phyloP scores from a whole-genome alignment of 2,797 vertebrate genomes.

The Pipistrellus kuhlii region DNA sequence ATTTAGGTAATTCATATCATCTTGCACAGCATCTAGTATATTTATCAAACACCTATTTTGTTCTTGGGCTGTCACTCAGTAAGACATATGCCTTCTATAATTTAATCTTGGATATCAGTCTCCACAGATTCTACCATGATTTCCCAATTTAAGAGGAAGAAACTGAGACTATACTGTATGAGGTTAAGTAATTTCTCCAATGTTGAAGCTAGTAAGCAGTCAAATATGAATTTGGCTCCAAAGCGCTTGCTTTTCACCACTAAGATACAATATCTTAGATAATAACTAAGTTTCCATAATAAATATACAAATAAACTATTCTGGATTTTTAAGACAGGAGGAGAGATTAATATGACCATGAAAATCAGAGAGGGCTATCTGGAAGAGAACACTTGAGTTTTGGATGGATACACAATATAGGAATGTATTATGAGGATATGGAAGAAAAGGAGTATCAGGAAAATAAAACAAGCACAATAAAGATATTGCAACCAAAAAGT shows the following conservation, averaged over 20 bases:
- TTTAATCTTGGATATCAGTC: not conserved
- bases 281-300: not conserved
- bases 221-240: not conserved
- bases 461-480: not conserved
- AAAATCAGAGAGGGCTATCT: not conserved
- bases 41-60: slow-evolving; percentile 13
- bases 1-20: not conserved
- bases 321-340: not conserved
- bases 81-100: not conserved
- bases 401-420: not conserved
- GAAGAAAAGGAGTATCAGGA: not conserved
- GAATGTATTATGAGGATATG: not conserved
- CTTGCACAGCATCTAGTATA: not conserved
- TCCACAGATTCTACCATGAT: not conserved
- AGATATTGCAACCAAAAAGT: not conserved
- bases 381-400: not conserved
- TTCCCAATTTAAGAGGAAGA: not conserved
- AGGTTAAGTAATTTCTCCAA: not conserved
- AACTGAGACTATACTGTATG: not conserved
- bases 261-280: not conserved
- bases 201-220: not conserved
- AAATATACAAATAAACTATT: slow-evolving; percentile 43
- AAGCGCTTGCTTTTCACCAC: not conserved
- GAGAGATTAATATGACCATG: not conserved
- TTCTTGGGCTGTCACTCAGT: not conserved